phyloP scores from a whole-genome alignment of 2,888 invertebrate genomes.

The Ypsolopha scabrella region DNA sequence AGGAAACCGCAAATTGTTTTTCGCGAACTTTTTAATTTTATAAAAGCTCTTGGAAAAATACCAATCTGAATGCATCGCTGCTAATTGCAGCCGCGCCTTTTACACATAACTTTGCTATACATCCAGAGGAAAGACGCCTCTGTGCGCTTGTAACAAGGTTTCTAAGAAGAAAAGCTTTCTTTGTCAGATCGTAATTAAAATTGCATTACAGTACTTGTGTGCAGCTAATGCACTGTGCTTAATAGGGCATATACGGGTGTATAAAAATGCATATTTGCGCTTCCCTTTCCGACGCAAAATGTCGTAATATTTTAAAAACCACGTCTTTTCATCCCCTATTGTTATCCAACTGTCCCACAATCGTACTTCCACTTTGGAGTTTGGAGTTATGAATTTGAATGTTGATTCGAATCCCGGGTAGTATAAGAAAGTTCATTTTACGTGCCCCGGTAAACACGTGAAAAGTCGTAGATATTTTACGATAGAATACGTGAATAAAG shows the following conservation, averaged over 20 bases:
- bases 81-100: conserved; percentile 57
- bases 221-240: conserved; percentile 20
- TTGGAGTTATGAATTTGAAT: no score
- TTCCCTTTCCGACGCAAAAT: background rate
- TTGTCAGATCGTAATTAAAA: conserved; percentile 1
- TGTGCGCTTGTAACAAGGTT: conserved; percentile 25
- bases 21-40: conserved; percentile 43
- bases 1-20: conserved; percentile 3
- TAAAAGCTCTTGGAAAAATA: conserved; percentile 61
- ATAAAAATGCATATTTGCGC: conserved; percentile 34
- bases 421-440: no score
- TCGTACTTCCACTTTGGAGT: no score
- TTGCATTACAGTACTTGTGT: conserved; percentile 1
- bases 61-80: conserved; percentile 56
- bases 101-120: conserved; percentile 70
- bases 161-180: no score
- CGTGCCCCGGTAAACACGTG: no score
- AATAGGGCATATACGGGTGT: conserved; percentile 21
- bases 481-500: no score
- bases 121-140: conserved; percentile 34
- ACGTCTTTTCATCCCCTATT: background rate
- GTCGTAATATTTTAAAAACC: conserved; percentile 30
- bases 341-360: no score
- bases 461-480: no score
- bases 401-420: no score